phyloP scores from a whole-genome alignment of 2,888 invertebrate species.

The Clusia tigrina region DNA sequence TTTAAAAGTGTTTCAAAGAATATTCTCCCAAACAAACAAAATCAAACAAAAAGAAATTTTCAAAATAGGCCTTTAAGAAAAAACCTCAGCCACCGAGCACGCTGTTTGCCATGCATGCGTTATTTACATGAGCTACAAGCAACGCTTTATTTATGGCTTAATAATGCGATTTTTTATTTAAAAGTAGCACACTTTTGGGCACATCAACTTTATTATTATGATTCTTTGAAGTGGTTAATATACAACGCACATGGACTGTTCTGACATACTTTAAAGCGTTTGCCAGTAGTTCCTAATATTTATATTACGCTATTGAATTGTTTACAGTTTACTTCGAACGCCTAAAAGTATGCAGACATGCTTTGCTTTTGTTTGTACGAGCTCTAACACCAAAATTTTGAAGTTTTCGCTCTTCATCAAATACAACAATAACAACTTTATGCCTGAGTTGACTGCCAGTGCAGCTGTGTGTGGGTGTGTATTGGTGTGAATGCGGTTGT shows the following conservation, averaged over 20 bases:
- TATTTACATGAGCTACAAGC: slow-evolving; percentile 13
- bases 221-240: not conserved
- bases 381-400: too few relatives aligned
- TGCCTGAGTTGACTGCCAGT: too few relatives aligned
- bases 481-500: slow-evolving; percentile 26
- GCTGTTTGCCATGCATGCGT: not conserved
- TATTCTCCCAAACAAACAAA: not conserved
- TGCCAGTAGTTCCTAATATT: too few relatives aligned
- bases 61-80: too few relatives aligned
- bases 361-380: too few relatives aligned
- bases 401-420: too few relatives aligned
- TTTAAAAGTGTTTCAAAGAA: not conserved
- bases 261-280: too few relatives aligned
- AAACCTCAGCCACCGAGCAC: not conserved
- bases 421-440: too few relatives aligned
- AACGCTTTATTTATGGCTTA: slow-evolving; percentile 55
- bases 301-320: too few relatives aligned
- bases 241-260: not conserved
- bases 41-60: too few relatives aligned
- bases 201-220: slow-evolving; percentile 1
- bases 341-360: not conserved
- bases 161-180: slow-evolving; percentile 53
- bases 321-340: not conserved
- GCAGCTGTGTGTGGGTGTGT: too few relatives aligned
- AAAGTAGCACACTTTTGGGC: slow-evolving; percentile 47